These are phyloP conservation scores for Mesorhabditis belari DNA, from an alignment of 2,888 invertebrate species.

Conservation along the genomic window DNA sequence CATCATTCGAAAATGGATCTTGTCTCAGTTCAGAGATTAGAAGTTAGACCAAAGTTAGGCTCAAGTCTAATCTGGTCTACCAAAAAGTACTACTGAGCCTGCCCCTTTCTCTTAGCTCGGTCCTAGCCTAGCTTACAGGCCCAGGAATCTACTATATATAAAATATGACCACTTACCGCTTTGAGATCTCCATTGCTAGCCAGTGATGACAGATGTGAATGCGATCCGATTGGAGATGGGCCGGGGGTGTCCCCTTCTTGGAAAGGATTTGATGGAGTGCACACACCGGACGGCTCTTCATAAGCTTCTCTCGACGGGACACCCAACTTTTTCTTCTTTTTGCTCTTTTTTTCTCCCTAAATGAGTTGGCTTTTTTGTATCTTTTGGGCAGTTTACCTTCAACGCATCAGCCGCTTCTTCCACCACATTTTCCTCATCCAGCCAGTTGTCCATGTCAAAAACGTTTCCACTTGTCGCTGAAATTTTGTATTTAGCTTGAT, in stretches of 20 bases:
- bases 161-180: not conserved
- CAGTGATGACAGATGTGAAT: not conserved
- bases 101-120: no score
- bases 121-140: no score
- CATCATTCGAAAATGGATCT: no score
- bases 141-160: no score
- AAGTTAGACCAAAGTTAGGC: no score
- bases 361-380: no score
- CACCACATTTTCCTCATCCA: conserved; percentile 41
- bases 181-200: not conserved
- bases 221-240: not conserved
- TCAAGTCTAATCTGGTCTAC: no score
- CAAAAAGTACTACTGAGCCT: no score
- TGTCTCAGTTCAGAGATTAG: no score
- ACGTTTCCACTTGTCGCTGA: no score
- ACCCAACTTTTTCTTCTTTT: conserved; percentile 15
- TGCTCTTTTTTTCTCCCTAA: conserved; percentile 16
- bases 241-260: conserved; percentile 2
- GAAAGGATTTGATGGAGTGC: conserved; percentile 52
- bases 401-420: conserved; percentile 38
- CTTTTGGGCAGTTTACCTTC: conserved; percentile 18
- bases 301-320: conserved; percentile 17
- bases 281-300: conserved; percentile 55
- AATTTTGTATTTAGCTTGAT: no score
- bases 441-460: conserved; percentile 55